These are phyloP conservation scores for Pomatorhinus ruficollis DNA, from an alignment of 2,113 vertebrate genomes.

Conservation along the genomic window DNA sequence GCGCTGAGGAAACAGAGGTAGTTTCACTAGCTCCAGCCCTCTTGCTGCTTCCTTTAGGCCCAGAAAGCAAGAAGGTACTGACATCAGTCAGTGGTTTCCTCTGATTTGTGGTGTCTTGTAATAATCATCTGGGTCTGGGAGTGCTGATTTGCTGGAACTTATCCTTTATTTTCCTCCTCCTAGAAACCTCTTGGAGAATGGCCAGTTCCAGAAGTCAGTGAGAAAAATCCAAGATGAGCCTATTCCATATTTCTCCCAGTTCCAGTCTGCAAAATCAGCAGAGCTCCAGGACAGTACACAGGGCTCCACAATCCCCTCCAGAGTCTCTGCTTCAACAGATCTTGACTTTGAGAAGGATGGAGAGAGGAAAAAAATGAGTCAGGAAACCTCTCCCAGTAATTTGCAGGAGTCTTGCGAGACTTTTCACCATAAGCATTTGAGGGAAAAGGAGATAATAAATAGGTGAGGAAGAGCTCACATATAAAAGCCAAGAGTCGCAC, in stretches of 20 bases:
- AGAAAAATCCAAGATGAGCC: slow-evolving; percentile 62
- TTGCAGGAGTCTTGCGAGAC: neutral
- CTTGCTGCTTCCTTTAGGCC: neutral
- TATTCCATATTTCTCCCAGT: slow-evolving; percentile 79
- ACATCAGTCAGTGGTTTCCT: neutral
- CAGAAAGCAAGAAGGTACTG: neutral
- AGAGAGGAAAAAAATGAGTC: neutral
- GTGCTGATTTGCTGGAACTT: neutral
- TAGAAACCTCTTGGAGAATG: slow-evolving; percentile 83
- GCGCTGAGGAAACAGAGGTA: neutral
- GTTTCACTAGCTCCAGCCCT: neutral
- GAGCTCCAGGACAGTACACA: neutral
- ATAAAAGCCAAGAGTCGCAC: neutral
- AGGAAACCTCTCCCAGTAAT: neutral
- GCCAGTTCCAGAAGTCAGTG: slow-evolving; percentile 75
- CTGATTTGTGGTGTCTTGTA: neutral
- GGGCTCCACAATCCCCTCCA: neutral
- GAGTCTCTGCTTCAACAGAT: neutral
- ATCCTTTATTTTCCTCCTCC: neutral
- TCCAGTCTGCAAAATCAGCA: slow-evolving; percentile 35
- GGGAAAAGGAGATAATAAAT: slow-evolving; percentile 57
- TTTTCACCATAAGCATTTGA: neutral
- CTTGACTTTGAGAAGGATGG: neutral
- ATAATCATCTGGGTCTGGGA: neutral
- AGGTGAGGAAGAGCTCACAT: slow-evolving; percentile 66